phyloP scores from a whole-genome alignment of 2,888 invertebrate genomes.

The Mythimna lalbum region DNA sequence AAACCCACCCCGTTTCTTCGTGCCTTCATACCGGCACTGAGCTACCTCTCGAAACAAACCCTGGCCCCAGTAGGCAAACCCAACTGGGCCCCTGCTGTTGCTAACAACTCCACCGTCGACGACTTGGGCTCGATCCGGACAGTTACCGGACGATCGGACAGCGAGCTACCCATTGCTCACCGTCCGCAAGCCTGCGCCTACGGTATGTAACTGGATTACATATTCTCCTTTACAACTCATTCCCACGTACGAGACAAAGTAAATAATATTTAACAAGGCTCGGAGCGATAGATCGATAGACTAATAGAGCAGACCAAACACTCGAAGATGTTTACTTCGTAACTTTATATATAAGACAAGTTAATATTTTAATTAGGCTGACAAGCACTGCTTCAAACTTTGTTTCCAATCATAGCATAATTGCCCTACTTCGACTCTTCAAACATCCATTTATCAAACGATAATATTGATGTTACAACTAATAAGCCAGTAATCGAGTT shows the following conservation, averaged over 20 bases:
- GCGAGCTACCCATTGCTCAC: too few relatives aligned
- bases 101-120: too few relatives aligned
- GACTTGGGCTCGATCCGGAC: too few relatives aligned
- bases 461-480: constrained; percentile 1
- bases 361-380: constrained; percentile 14
- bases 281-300: neutral
- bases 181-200: too few relatives aligned
- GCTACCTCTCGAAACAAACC: too few relatives aligned
- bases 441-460: too few relatives aligned
- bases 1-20: too few relatives aligned
- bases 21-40: too few relatives aligned
- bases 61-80: too few relatives aligned
- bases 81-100: too few relatives aligned
- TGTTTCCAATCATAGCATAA: constrained; percentile 12
- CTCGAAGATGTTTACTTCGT: constrained; percentile 14
- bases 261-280: constrained; percentile 31
- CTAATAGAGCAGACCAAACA: constrained; percentile 11
- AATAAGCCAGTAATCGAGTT: neutral
- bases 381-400: constrained; percentile 6
- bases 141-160: too few relatives aligned
- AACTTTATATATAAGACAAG: constrained; percentile 11
- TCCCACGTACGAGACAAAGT: constrained; percentile 1
- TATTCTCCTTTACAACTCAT: neutral
- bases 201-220: constrained; percentile 8
- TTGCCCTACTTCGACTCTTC: neutral